phyloP scores from a whole-genome alignment of 2,113 vertebrate species.

The Noctilio leporinus region DNA sequence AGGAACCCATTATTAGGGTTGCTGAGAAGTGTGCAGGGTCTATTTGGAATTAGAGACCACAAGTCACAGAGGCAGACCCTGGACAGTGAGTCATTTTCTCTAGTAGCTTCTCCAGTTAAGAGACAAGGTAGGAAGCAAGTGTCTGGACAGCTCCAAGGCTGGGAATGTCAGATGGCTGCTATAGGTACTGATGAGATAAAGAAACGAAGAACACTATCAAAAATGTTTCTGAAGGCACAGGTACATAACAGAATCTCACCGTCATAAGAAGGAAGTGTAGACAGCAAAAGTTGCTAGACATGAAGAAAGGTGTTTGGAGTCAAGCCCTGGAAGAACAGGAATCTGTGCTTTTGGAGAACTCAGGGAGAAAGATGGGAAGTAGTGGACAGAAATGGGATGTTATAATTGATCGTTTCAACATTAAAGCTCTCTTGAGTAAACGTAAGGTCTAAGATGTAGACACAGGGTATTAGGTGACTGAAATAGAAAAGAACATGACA shows the following conservation, averaged over 20 bases:
- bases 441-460: neutral
- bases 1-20: accelerated
- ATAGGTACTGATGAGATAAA: neutral
- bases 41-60: neutral
- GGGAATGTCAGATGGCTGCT: neutral
- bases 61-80: neutral
- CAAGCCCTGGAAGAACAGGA: neutral
- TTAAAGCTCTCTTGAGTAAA: neutral
- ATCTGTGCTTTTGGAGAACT: neutral
- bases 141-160: neutral
- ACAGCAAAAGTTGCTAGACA: neutral
- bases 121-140: neutral
- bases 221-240: neutral
- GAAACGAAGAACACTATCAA: neutral
- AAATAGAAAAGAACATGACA: neutral
- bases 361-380: neutral
- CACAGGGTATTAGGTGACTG: neutral
- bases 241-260: neutral
- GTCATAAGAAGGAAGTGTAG: neutral
- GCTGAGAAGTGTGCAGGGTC: neutral
- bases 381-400: neutral
- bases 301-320: neutral
- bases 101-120: neutral
- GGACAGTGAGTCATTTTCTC: neutral
- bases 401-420: neutral